Conservation (phyloP, 2,888 invertebrate species). For the Autographa pulchrina region DNA sequence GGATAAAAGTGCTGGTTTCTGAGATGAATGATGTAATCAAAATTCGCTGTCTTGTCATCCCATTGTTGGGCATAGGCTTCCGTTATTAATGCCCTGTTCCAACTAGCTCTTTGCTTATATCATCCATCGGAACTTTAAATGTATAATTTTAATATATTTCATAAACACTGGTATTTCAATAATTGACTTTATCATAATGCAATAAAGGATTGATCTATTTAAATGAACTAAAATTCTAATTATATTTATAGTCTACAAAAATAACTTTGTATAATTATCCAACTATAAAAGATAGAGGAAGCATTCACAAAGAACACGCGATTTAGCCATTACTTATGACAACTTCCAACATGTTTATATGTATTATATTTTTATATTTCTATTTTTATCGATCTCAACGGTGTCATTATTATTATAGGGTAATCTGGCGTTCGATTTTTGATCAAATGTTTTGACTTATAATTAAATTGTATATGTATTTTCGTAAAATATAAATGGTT, state of each 20-base stretch:
- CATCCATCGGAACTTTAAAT: too few relatives aligned
- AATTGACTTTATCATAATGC: background rate
- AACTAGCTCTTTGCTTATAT: too few relatives aligned
- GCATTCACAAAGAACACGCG: constrained; percentile 39
- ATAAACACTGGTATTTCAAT: too few relatives aligned
- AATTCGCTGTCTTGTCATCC: too few relatives aligned
- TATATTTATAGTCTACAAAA: constrained; percentile 6
- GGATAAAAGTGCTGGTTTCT: background rate
- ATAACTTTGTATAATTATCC: constrained; percentile 12
- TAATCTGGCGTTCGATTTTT: background rate
- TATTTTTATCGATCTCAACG: background rate
- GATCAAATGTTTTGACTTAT: too few relatives aligned
- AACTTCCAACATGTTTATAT: constrained; percentile 21
- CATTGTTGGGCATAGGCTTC: too few relatives aligned
- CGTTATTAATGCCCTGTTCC: too few relatives aligned
- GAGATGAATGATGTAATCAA: background rate
- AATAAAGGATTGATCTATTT: background rate
- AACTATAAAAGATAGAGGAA: constrained; percentile 14
- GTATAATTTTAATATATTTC: too few relatives aligned
- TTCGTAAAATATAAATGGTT: too few relatives aligned
- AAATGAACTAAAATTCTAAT: background rate
- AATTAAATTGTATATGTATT: too few relatives aligned
- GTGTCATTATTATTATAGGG: background rate
- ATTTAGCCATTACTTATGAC: constrained; percentile 41
- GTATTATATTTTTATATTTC: background rate